phyloP scores from a whole-genome alignment of 2,113 vertebrate genomes.

The Tachuris rubrigastra region DNA sequence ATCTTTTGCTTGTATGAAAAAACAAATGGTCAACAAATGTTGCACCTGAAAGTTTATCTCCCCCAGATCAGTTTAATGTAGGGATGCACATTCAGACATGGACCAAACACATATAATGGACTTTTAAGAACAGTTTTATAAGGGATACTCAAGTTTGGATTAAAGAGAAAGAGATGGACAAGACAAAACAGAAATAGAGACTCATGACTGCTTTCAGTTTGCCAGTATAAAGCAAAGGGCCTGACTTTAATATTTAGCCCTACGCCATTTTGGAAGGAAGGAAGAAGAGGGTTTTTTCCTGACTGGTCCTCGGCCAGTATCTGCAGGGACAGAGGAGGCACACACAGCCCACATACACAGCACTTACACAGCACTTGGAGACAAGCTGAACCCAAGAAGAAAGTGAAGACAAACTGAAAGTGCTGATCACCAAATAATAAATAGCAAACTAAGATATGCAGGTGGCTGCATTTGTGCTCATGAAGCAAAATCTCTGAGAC shows the following conservation, averaged over 20 bases:
- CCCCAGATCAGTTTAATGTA: not conserved
- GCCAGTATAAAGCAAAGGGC: not conserved
- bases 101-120: not conserved
- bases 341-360: fast-evolving
- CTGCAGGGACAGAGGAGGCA: not conserved
- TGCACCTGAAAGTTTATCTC: not conserved
- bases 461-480: not conserved
- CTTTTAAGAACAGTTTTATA: not conserved
- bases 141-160: not conserved
- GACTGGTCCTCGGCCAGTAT: not conserved
- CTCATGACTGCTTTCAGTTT: not conserved
- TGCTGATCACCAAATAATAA: not conserved
- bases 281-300: not conserved
- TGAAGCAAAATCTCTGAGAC: not conserved
- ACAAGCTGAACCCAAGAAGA: not conserved
- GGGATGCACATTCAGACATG: not conserved
- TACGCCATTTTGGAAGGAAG: not conserved
- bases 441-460: not conserved
- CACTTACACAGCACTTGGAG: not conserved
- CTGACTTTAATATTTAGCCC: not conserved
- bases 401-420: not conserved
- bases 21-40: not conserved
- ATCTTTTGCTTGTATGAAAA: not conserved
- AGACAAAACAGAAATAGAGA: not conserved
- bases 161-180: not conserved